These are phyloP conservation scores for Hedychridium roseum DNA, from an alignment of 2,888 invertebrate genomes.

Conservation along the genomic window DNA sequence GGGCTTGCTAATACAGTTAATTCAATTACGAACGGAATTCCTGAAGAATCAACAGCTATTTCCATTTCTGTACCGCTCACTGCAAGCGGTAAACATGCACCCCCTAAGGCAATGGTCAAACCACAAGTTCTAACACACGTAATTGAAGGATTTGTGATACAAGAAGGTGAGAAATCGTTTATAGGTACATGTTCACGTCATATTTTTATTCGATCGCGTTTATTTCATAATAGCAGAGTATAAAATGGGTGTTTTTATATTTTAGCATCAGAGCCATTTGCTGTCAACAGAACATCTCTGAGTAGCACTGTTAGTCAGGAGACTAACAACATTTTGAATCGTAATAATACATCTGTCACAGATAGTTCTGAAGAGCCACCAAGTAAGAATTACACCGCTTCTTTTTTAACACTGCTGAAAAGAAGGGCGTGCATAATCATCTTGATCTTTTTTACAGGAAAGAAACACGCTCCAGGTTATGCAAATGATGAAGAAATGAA, in stretches of 20 bases:
- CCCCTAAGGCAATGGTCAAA: conserved; percentile 92
- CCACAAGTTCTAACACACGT: conserved; percentile 96
- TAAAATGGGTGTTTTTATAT: conserved; percentile 20
- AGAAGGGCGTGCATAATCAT: not conserved
- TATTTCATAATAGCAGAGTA: too few species aligned
- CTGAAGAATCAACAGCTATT: conserved; percentile 40
- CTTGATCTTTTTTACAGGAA: conserved; percentile 49
- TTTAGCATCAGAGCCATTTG: conserved; percentile 83
- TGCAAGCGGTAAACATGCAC: conserved; percentile 55
- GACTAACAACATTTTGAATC: conserved; percentile 42
- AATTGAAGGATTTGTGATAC: conserved; percentile 96
- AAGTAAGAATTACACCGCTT: conserved; percentile 66
- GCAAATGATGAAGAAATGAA: conserved; percentile 46
- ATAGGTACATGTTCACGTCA: too few species aligned
- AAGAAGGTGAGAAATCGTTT: conserved; percentile 80
- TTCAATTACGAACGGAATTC: conserved; percentile 57
- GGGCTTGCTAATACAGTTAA: conserved; percentile 59
- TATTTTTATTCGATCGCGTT: too few species aligned
- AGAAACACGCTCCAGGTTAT: conserved; percentile 61
- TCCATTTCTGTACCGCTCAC: conserved; percentile 43
- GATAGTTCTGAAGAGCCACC: conserved; percentile 77
- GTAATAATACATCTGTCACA: conserved; percentile 53
- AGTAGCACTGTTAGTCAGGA: conserved; percentile 59
- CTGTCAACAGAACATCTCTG: conserved; percentile 74
- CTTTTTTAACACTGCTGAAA: too few species aligned